Evolutionary conservation across 2,888 invertebrate genomes (phyloP).

Genomic region (Penaeus monodon): DNA sequence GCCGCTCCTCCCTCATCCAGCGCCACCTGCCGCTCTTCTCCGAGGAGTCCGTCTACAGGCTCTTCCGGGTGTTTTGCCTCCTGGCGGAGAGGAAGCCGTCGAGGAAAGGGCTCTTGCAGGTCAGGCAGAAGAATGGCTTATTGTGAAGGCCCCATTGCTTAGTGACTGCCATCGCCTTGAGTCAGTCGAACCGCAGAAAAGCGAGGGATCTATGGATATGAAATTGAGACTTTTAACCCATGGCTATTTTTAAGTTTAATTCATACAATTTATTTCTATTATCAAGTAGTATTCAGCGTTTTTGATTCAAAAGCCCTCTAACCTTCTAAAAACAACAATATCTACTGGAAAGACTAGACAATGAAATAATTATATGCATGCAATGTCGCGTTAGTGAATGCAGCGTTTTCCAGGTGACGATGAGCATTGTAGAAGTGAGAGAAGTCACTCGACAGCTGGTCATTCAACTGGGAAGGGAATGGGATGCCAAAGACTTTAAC

Average conservation of each 20-base stretch:
- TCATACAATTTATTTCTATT: too few species aligned
- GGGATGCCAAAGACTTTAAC: constrained; percentile 77
- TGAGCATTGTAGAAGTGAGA: constrained; percentile 80
- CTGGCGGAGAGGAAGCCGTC: constrained; percentile 74
- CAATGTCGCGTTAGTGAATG: neutral
- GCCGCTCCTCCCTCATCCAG: constrained; percentile 77
- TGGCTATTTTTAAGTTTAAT: too few species aligned
- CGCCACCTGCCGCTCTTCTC: constrained; percentile 76
- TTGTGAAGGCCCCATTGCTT: too few species aligned
- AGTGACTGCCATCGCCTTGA: too few species aligned
- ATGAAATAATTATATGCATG: too few species aligned
- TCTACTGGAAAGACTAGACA: too few species aligned
- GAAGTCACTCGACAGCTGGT: constrained; percentile 79
- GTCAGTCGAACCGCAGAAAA: too few species aligned
- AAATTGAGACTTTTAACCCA: too few species aligned
- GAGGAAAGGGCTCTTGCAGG: constrained; percentile 55
- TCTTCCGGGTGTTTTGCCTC: constrained; percentile 84
- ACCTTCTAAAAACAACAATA: too few species aligned
- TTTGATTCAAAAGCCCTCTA: too few species aligned
- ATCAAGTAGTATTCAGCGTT: too few species aligned
- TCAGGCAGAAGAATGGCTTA: neutral
- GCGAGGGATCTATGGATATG: too few species aligned
- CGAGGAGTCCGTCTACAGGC: constrained; percentile 79
- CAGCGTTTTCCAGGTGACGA: constrained; percentile 73
- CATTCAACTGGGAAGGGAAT: constrained; percentile 78